Evolutionary conservation across 2,888 invertebrate species (phyloP), one percentile per base, ranked within the genome.

Genomic region (Limnephilus lunatus): DNA sequence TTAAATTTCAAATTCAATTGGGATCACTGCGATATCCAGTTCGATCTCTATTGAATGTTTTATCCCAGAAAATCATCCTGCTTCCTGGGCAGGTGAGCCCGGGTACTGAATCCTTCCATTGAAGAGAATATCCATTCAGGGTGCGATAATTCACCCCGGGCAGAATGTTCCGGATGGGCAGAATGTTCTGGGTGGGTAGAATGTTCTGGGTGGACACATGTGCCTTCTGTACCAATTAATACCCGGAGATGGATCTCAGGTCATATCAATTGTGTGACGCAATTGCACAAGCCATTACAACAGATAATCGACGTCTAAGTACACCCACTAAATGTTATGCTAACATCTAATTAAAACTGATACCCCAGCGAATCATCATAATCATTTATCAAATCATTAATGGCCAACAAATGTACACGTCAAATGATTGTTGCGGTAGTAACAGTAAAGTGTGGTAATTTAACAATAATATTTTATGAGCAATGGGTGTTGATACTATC

Each of bases 141-240:
- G 5, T 83, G 83, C 83, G 48, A 86, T 86, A 86, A 86, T 86
- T 86, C 44, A 44, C 86, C n/a, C 48, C 12, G 86, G 30, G 44
- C 35, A 83, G 31, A 30, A 86, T 86, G 68, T 44, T n/a, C 30
- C 15, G 86, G 25, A n/a, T 48, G 85, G 30, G n/a, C 44, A 44
- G 85, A 14, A 86, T 86, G 68, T 39, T n/a, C 30, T 15, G 85
- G 25, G 44, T 86, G 85, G 30, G 39, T 39, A 83, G 85, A n/a
- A 48, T 85, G 68, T 39, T n/a, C 30, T 15, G 86, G 25, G 44
- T 86, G 86, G 30, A 44, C 44, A 44, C 86, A 86, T 86, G 86
- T 39, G 39, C 86, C n/a, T 44, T 44, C 86, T 14, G 44, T 30
- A 30, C 30, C 86, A 86, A 86, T 86, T 86, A 86, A 86, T 30